Evolutionary conservation across 1,140 invertebrate genomes (phyloP), one percentile per base, ranked within the genome.

Genomic region (Catajapyx aquilonaris): DNA sequence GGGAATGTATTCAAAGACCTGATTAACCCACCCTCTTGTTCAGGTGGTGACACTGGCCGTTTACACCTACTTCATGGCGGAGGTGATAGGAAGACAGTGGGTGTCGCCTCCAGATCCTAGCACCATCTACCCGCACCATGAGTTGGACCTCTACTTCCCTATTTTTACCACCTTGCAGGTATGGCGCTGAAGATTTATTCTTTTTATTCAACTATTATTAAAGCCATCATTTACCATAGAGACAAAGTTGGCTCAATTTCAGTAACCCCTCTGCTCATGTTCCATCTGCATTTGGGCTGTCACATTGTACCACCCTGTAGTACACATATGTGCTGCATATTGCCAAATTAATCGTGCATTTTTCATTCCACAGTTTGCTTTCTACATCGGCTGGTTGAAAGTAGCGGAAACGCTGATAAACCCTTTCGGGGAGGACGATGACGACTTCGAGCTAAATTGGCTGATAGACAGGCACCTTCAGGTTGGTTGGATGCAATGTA

Each of bases 311-410:
- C n/a, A n/a, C n/a, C n/a, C n/a, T n/a, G n/a, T n/a, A n/a, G n/a
- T n/a, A n/a, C n/a, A n/a, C n/a, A n/a, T n/a, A n/a, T n/a, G n/a
- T n/a, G n/a, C n/a, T n/a, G n/a, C n/a, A n/a, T n/a, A n/a, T n/a
- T n/a, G n/a, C n/a, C n/a, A n/a, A n/a, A n/a, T n/a, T n/a, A n/a
- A n/a, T n/a, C n/a, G n/a, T n/a, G n/a, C n/a, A n/a, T n/a, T n/a
- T n/a, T n/a, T n/a, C n/a, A n/a, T n/a, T n/a, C 69, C 70, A 34
- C 64, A 88, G 81, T 94, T 94, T 55, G 83, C 86, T 53, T 94
- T 94, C 59, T 95, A 93, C 63, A 78, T 94, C 48, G 88, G 90
- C 15, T 94, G 88, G 88, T 57, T 95, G 20, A 93, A 94, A 69
- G 84, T 90, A 13, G 84, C 84, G 10, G 84, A 88, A 56, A 81